Evolutionary conservation across 2,797 vertebrate species (phyloP), one percentile per base, ranked within the genome.

Genomic region (Rhodeus uyekii): DNA sequence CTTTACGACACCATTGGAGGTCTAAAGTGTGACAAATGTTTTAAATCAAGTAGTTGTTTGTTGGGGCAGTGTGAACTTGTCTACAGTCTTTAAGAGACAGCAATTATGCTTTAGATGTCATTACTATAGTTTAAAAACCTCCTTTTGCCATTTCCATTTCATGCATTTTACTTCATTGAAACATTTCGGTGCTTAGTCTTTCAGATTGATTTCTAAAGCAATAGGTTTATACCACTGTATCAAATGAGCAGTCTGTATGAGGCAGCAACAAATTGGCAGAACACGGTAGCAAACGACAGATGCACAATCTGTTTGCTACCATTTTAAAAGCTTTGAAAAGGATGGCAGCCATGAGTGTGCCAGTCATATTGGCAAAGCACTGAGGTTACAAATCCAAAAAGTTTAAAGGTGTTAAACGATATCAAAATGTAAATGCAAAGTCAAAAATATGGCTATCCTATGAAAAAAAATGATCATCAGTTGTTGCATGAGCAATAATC

Each of bases 271-370:
- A 82, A 82, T 80, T 86, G 86, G 85, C 85, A 85, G 79, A 84
- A 64, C 50, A 61, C 18, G 76, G 36, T 12, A 76, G 67, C 68
- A 83, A 87, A 81, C 67, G 76, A 80, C 76, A 73, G 74, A 88
- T 85, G 72, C 80, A 80, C 85, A 83, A 82, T 78, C 78, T 83
- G 83, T 82, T 81, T 83, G 80, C 78, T 80, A 73, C 76, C 75
- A 82, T 80, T 84, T 89, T 79, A 86, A 87, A 85, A 88, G 86
- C 87, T 83, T 81, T 67, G 71, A 86, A 86, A 85, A 80, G 72
- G 48, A 75, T 69, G 32, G 50, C 65, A 38, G 67, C 46, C 67
- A 86, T 80, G 71, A 75, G 76, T 32, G 67, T n/a, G 48, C 44
- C 72, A 75, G 72, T 63, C 75, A 78, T 87, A 55, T 84, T 82